Conservation (phyloP, 2,888 invertebrate genomes). For the Allolobophora icterica region DNA sequence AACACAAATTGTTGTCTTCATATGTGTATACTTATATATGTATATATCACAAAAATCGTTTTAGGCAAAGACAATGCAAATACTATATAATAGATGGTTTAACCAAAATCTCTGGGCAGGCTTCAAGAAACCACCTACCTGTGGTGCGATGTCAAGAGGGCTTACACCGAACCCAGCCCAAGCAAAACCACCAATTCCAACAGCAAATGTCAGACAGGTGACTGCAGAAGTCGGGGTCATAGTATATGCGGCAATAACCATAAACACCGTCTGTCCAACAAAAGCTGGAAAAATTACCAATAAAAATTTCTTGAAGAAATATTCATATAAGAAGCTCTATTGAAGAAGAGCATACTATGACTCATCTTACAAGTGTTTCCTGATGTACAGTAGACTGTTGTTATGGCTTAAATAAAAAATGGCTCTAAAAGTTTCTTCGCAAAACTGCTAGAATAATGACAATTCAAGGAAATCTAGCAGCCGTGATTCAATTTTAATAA, state of each 20-base stretch:
- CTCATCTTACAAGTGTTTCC: too few relatives aligned
- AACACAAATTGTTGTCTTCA: too few relatives aligned
- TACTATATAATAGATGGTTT: too few relatives aligned
- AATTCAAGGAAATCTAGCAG: not conserved
- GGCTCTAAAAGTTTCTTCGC: too few relatives aligned
- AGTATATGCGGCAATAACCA: conserved; percentile 81
- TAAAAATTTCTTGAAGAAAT: not conserved
- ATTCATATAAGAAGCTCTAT: too few relatives aligned
- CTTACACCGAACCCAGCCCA: conserved; percentile 81
- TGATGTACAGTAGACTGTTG: too few relatives aligned
- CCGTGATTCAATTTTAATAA: not conserved
- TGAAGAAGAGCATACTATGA: too few relatives aligned
- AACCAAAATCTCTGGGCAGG: not conserved
- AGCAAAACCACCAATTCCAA: conserved; percentile 86
- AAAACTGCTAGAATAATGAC: too few relatives aligned
- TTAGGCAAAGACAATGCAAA: too few relatives aligned
- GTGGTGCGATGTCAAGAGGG: conserved; percentile 88
- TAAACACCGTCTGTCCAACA: conserved; percentile 82
- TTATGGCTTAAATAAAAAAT: too few relatives aligned
- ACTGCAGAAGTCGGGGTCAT: conserved; percentile 71
- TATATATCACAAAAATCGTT: too few relatives aligned
- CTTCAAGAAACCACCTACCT: conserved; percentile 61
- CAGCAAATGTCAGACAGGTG: conserved; percentile 84
- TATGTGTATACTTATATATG: too few relatives aligned
- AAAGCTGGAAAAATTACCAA: conserved; percentile 68